Percentiles rank a stretch among this genome's conserved stretches.
Evolutionary conservation across 2,888 invertebrate species (phyloP).

Genomic region (Capitulum mitella): DNA sequence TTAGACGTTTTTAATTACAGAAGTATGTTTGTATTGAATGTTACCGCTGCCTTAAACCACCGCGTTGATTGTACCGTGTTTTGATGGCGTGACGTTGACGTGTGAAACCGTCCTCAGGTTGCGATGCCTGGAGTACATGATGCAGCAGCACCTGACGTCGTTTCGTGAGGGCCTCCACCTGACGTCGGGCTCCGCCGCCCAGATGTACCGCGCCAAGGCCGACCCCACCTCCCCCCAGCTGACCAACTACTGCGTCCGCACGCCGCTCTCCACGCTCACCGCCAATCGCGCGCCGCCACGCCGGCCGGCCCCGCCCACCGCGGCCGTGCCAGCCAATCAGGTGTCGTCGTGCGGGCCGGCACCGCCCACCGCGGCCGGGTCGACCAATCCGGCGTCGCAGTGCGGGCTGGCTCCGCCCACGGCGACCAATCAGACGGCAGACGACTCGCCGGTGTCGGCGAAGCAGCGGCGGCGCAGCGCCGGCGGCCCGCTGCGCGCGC

Average conservation of each 20-base stretch:
- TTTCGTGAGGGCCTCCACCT: constrained; percentile 17
- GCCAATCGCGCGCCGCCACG: background rate
- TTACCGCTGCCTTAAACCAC: too few relatives aligned
- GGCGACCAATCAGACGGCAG: background rate
- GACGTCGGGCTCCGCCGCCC: background rate
- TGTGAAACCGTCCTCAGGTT: too few relatives aligned
- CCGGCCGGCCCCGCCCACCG: background rate
- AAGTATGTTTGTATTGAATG: too few relatives aligned
- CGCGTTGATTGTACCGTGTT: too few relatives aligned
- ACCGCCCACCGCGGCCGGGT: background rate
- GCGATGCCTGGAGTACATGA: constrained; percentile 23
- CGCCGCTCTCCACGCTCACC: constrained; percentile 19
- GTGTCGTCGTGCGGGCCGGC: too few relatives aligned
- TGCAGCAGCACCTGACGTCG: constrained; percentile 20
- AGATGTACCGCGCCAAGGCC: background rate
- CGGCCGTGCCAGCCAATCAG: background rate
- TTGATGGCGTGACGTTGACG: too few relatives aligned
- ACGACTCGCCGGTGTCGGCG: background rate
- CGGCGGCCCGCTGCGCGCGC: background rate
- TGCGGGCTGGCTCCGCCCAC: background rate
- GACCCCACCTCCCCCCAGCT: background rate
- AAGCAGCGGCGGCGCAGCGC: background rate
- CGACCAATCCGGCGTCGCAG: background rate
- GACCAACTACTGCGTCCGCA: constrained; percentile 18
- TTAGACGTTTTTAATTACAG: too few relatives aligned